These are phyloP conservation scores for Phragmatobia fuliginosa DNA, from an alignment of 2,888 invertebrate genomes.

Conservation along the genomic window DNA sequence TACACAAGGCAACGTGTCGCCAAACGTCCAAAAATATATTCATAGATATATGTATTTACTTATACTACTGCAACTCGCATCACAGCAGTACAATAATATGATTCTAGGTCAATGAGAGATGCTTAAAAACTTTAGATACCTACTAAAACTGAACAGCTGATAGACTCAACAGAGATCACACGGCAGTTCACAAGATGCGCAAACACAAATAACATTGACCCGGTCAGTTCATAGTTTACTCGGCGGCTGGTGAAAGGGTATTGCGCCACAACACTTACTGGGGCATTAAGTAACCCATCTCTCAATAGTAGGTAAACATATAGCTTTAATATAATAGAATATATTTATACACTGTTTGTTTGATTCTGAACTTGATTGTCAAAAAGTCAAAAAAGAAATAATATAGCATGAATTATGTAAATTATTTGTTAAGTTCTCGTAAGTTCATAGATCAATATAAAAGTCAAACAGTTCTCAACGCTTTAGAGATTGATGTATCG, in stretches of 20 bases:
- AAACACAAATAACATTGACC: conserved; percentile 22
- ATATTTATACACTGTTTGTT: neutral
- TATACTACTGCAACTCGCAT: too few species aligned
- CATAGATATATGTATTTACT: too few species aligned
- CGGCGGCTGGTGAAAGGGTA: conserved; percentile 18
- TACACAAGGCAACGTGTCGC: too few species aligned
- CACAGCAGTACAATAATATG: neutral
- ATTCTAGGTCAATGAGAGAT: neutral
- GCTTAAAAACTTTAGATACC: neutral
- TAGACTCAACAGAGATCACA: neutral
- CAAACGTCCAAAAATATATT: too few species aligned
- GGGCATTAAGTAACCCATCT: conserved; percentile 17
- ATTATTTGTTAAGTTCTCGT: neutral
- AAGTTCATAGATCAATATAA: neutral
- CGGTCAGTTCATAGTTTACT: conserved; percentile 18
- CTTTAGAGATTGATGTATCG: neutral
- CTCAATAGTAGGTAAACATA: neutral
- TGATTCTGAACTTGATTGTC: neutral
- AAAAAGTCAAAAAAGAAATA: neutral
- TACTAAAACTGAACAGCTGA: neutral
- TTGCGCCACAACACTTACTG: conserved; percentile 18
- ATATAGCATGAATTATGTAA: neutral
- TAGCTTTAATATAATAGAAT: neutral
- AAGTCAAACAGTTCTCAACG: neutral
- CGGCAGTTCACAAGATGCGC: conserved; percentile 2